phyloP scores from a whole-genome alignment of 2,797 vertebrate genomes.

The Tachyglossus aculeatus region DNA sequence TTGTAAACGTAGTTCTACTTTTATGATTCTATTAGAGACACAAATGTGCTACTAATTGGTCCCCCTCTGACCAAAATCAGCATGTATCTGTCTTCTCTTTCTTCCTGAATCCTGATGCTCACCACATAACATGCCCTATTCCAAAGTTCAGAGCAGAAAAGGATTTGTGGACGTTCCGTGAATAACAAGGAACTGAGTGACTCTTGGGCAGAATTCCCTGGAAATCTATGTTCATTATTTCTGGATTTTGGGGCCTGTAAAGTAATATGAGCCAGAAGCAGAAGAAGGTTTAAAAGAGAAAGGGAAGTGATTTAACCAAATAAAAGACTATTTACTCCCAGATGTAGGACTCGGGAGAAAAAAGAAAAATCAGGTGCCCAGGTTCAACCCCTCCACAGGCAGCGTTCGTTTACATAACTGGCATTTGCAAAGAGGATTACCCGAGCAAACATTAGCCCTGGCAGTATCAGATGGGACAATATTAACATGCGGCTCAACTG shows the following conservation, averaged over 20 bases:
- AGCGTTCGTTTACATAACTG: conserved; percentile 27
- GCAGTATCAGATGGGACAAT: background rate
- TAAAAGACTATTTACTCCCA: background rate
- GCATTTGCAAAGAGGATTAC: conserved; percentile 19
- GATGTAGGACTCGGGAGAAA: background rate
- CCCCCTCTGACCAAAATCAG: background rate
- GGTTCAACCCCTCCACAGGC: conserved; percentile 27
- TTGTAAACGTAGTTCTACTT: background rate
- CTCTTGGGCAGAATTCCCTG: background rate
- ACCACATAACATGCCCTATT: background rate
- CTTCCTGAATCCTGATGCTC: background rate
- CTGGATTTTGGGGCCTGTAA: background rate
- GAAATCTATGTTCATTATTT: conserved; percentile 16
- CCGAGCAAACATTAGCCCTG: background rate
- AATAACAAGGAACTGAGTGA: background rate
- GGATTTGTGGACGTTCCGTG: background rate
- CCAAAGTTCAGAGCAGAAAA: background rate
- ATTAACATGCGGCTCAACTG: conserved; percentile 5
- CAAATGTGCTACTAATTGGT: background rate
- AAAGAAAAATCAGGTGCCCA: background rate
- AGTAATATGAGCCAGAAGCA: background rate
- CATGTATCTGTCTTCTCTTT: background rate
- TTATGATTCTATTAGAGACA: background rate
- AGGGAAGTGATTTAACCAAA: background rate
- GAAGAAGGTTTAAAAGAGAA: background rate